Percentiles rank a stretch among this genome's conserved stretches.
Conservation (phyloP, 2,888 invertebrate genomes). For the Caenorhabditis sinica region DNA sequence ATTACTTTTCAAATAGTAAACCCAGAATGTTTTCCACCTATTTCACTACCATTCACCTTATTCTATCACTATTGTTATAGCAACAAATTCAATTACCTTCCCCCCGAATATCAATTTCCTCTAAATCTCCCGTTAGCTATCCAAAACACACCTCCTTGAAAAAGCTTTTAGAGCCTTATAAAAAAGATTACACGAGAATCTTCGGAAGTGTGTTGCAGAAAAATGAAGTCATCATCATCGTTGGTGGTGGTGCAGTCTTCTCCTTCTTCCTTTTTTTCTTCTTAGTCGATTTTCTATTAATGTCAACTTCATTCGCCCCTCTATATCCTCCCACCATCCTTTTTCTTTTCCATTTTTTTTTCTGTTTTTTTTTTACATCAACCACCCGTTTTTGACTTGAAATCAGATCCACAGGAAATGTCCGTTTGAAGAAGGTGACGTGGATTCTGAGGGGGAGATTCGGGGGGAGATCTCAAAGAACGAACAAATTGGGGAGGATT, state of each 20-base stretch:
- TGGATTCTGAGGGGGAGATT: conserved; percentile 10
- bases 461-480: conserved; percentile 45
- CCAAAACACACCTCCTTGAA: not conserved
- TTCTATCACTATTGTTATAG: not conserved
- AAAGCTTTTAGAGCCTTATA: not conserved
- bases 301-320: conserved; percentile 66
- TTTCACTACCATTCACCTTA: too few species aligned
- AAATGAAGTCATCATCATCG: conserved; percentile 4
- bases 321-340: conserved; percentile 4
- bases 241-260: conserved; percentile 2
- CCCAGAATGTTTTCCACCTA: too few species aligned
- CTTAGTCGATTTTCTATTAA: conserved; percentile 67
- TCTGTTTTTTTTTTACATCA: conserved; percentile 10
- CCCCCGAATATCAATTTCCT: not conserved
- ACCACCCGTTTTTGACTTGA: conserved; percentile 53
- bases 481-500: conserved; percentile 34
- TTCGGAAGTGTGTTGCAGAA: conserved; percentile 19
- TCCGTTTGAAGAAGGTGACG: conserved; percentile 30
- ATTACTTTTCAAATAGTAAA: too few species aligned
- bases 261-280: not conserved
- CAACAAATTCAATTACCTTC: not conserved
- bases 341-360: conserved; percentile 8
- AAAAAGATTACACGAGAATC: not conserved
- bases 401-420: conserved; percentile 46
- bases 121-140: not conserved